Base-by-base conservation (phyloP, 2,888 invertebrate species). In the Hemistola chrysoprasaria region DNA sequence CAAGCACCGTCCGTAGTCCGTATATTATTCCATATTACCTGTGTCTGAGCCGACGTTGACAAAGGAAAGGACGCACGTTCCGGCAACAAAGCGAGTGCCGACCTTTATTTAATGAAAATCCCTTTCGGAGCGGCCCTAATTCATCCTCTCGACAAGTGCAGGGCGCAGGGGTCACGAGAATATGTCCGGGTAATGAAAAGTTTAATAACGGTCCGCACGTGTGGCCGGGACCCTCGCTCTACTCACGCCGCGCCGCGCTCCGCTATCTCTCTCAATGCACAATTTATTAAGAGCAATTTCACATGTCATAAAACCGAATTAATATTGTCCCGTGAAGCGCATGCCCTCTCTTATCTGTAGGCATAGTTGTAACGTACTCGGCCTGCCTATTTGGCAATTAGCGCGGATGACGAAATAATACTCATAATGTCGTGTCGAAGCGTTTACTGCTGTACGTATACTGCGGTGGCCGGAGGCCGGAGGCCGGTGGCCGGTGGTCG, bases 281-380 rank as follows among this genome's bases (percentile, higher is more conserved):
- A 77, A 80, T 80, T 80, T 83, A 82, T 85, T 77, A 78, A 72
- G 78, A 81, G 80, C 70, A 85, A 86, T 87, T 86, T 85, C 77
- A 84, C 84, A 85, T 86, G 86, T 87, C 87, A 87, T 87, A 86
- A 86, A 87, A 75, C 76, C 77, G 68, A 81, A 87, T 86, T 79
- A 86, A 83, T 84, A 76, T 67, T 62, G 73, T 69, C 62, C 56
- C 56, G 56, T 16, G 16, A 16, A 16, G 16, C 39, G 46, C 39
- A 32, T 46, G 40, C 29, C 35, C 34, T 25, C 24, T 26, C 24
- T n/a, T n/a, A n/a, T n/a, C n/a, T n/a, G n/a, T n/a, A n/a, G n/a
- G n/a, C n/a, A n/a, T n/a, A n/a, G n/a, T n/a, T n/a, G n/a, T n/a
- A n/a, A n/a, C n/a, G n/a, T n/a, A n/a, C n/a, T n/a, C n/a, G n/a